phyloP scores from a whole-genome alignment of 2,888 invertebrate genomes.

The Rhodophaea formosa region DNA sequence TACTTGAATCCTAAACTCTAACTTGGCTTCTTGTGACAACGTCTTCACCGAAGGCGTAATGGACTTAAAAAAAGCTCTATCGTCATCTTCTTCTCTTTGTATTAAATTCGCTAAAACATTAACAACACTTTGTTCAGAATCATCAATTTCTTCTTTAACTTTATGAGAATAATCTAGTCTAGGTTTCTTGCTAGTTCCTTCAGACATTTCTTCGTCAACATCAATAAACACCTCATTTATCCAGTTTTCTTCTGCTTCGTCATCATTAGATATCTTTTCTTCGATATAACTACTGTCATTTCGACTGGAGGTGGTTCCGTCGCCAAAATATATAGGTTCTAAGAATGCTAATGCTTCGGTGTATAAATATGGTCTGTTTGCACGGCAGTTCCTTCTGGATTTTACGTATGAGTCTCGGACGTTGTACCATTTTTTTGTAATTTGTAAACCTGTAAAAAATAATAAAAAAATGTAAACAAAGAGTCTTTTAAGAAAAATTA shows the following conservation, averaged over 20 bases:
- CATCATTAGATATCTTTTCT: slow-evolving; percentile 30
- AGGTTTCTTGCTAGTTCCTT: slow-evolving; percentile 31
- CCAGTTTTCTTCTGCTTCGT: slow-evolving; percentile 44
- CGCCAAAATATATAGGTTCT: slow-evolving; percentile 33
- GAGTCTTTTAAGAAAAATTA: too few relatives aligned
- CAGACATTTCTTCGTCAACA: slow-evolving; percentile 36
- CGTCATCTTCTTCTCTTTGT: slow-evolving; percentile 63
- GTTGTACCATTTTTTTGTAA: slow-evolving; percentile 55
- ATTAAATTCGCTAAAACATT: slow-evolving; percentile 50
- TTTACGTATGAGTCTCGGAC: slow-evolving; percentile 50
- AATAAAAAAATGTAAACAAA: neutral
- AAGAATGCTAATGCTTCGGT: slow-evolving; percentile 48
- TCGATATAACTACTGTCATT: slow-evolving; percentile 28
- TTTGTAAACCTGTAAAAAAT: slow-evolving; percentile 38
- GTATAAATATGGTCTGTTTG: slow-evolving; percentile 48
- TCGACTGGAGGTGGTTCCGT: neutral
- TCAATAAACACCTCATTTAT: slow-evolving; percentile 46
- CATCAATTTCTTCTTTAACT: slow-evolving; percentile 19
- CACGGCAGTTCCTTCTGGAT: slow-evolving; percentile 34
- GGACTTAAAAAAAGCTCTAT: slow-evolving; percentile 62
- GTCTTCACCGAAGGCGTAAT: slow-evolving; percentile 56
- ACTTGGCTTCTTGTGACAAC: slow-evolving; percentile 49
- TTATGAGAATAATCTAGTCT: slow-evolving; percentile 34
- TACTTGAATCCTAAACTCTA: slow-evolving; percentile 58
- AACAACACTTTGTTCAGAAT: slow-evolving; percentile 39